Percentiles rank a stretch among this genome's conserved stretches.
These are phyloP conservation scores for Drosophila koepferae DNA, from an alignment of 2,888 invertebrate species.

Conservation along the genomic window DNA sequence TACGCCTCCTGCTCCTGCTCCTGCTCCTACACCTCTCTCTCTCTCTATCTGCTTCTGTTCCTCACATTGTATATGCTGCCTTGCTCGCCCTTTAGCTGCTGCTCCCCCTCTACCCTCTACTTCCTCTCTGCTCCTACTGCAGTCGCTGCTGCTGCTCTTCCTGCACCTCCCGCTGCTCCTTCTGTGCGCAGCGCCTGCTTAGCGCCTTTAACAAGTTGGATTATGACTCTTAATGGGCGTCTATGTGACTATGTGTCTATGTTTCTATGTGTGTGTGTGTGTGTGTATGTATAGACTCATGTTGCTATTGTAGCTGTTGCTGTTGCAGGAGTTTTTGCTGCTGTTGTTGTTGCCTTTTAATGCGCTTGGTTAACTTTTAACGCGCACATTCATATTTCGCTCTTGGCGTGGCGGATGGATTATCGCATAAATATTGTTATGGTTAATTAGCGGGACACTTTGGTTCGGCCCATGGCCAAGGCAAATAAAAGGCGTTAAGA, in stretches of 20 bases:
- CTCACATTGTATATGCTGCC: neutral
- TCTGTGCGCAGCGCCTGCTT: constrained; percentile 12
- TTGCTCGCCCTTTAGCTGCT: neutral
- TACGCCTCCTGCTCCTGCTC: neutral
- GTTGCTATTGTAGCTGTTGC: constrained; percentile 30
- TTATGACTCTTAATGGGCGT: constrained; percentile 5
- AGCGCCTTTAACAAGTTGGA: constrained; percentile 43
- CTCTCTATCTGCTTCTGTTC: neutral
- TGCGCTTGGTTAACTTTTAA: constrained; percentile 72
- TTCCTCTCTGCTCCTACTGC: neutral
- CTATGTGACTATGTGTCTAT: neutral
- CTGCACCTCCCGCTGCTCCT: neutral
- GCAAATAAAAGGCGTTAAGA: constrained; percentile 40
- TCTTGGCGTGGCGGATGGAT: constrained; percentile 59
- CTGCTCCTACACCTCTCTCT: no score
- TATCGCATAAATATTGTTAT: constrained; percentile 80
- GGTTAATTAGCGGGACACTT: constrained; percentile 78
- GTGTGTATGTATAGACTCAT: constrained; percentile 23
- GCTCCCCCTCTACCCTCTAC: neutral
- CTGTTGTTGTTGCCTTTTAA: constrained; percentile 50
- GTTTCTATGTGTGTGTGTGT: constrained; percentile 6
- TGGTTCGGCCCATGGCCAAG: constrained; percentile 40
- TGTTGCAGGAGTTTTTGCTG: neutral
- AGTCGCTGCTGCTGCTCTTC: neutral
- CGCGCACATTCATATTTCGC: constrained; percentile 62